These are phyloP conservation scores for Bombus difficillimus DNA, from an alignment of 1,140 invertebrate genomes.

Conservation along the genomic window DNA sequence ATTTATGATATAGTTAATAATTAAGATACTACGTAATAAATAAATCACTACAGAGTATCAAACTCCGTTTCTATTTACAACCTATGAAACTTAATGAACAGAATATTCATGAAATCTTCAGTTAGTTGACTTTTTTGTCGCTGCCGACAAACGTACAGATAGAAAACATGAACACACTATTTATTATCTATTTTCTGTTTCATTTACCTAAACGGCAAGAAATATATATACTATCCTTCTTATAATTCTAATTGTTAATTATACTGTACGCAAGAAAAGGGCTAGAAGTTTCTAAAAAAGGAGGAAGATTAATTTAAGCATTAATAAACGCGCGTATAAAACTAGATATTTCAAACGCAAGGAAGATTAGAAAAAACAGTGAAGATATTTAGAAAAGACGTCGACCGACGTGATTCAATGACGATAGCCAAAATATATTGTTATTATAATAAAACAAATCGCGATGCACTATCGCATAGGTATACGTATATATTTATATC, in stretches of 20 bases:
- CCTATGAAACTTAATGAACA: slow-evolving; percentile 6
- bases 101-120: slow-evolving; percentile 1
- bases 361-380: not conserved
- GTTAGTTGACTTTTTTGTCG: not conserved
- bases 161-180: not conserved
- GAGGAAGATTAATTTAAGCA: not conserved
- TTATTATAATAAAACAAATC: slow-evolving; percentile 3
- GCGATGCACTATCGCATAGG: not conserved
- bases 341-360: not conserved
- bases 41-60: slow-evolving; percentile 48
- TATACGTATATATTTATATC: not conserved
- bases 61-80: slow-evolving; percentile 65
- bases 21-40: slow-evolving; percentile 58
- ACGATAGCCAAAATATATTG: not conserved
- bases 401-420: not conserved
- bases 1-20: slow-evolving; percentile 50
- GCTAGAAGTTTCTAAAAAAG: not conserved
- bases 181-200: not conserved
- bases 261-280: not conserved
- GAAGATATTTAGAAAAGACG: not conserved
- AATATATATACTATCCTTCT: not conserved
- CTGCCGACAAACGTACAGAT: not conserved
- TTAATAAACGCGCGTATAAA: not conserved
- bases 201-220: not conserved
- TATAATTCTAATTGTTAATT: slow-evolving; percentile 9